These are phyloP conservation scores for Stichopus chloronotus DNA, from an alignment of 35 echinoderm and acorn worm genomes.

Conservation along the genomic window DNA sequence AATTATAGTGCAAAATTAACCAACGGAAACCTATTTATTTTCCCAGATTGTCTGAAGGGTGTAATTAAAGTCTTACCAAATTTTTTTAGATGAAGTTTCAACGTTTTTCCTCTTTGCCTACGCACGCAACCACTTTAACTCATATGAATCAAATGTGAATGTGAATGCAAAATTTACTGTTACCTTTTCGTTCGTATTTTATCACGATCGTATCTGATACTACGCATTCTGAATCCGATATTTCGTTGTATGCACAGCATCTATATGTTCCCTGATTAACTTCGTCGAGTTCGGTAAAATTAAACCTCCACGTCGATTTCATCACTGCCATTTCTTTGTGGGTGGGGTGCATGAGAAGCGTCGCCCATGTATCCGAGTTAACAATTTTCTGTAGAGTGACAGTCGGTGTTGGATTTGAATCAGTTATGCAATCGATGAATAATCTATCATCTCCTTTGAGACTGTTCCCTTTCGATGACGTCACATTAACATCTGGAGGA, in stretches of 20 bases:
- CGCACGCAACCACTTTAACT: too few relatives aligned
- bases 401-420: slow-evolving; percentile 4
- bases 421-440: not conserved
- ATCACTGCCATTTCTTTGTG: not conserved
- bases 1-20: too few relatives aligned
- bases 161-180: too few relatives aligned
- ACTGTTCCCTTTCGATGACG: not conserved
- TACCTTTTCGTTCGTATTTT: too few relatives aligned
- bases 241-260: not conserved
- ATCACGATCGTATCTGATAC: not conserved
- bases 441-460: not conserved
- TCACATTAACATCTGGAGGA: not conserved
- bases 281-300: not conserved
- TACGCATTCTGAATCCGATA: not conserved
- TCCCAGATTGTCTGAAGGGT: too few relatives aligned
- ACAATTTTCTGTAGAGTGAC: not conserved
- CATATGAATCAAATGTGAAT: too few relatives aligned
- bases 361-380: not conserved
- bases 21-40: too few relatives aligned
- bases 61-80: too few relatives aligned
- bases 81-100: too few relatives aligned
- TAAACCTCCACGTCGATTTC: not conserved
- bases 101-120: too few relatives aligned
- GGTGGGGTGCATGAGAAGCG: not conserved
- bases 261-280: not conserved